Evolutionary conservation across 2,113 vertebrate genomes (phyloP), one percentile per base, ranked within the genome.

Genomic region (Hirundichthys speculiger): DNA sequence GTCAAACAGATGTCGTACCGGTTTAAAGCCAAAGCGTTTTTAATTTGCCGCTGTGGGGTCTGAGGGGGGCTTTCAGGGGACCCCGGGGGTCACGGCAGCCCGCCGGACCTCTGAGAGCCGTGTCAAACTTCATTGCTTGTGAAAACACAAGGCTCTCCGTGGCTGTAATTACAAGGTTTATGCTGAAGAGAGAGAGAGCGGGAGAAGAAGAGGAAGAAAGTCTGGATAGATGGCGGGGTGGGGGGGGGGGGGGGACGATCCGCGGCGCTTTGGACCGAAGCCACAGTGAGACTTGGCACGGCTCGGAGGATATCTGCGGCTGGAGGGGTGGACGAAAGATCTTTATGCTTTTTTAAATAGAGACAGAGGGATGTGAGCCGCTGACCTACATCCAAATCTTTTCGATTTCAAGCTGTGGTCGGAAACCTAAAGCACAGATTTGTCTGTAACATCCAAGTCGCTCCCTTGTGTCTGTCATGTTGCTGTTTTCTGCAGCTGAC

Each of bases 51-150:
- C n/a, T 24, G 13, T 72, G 59, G 74, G 71, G 47, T 57, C 78
- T 62, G 54, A 82, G 58, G 14, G 58, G 14, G 19, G 49, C 38
- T 64, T 83, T 68, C 19, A 22, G 46, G 72, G 55, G 45, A 51
- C 51, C 47, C n/a, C 30, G 3, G 13, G 67, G 79, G 83, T 77
- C 73, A 62, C 2, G 5, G 46, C 30, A 42, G 54, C 53, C 41
- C 8, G 3, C 64, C 50, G 57, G 74, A 69, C 64, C 79, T 73
- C 82, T 67, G 61, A 69, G 73, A 47, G 4, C 58, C 63, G 47
- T 75, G 59, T 83, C 86, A 85, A 79, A 79, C 72, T 79, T 69
- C 1, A 85, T 72, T 81, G 71, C 66, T 61, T 74, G 45, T 66
- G 41, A 69, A 79, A 85, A 83, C 57, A 80, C 13, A 13, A 83